Percentiles rank a stretch among this genome's conserved stretches.
Evolutionary conservation across 2,797 vertebrate genomes (phyloP).

Genomic region (Galaxias olidus): DNA sequence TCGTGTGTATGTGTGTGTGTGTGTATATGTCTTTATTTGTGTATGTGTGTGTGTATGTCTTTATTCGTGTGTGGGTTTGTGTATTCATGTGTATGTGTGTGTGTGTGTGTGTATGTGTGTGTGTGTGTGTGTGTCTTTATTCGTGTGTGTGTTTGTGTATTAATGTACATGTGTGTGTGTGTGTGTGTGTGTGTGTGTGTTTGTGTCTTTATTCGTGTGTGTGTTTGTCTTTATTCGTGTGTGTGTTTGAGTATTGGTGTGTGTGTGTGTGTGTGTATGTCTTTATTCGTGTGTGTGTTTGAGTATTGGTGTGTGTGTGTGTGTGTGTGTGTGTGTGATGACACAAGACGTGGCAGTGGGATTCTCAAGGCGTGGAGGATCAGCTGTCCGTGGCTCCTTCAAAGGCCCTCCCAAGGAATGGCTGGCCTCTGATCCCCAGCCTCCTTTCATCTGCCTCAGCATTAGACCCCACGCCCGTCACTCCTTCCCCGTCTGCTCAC

Average conservation of each 20-base stretch:
- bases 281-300: conserved; percentile 10
- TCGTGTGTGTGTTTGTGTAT: neutral
- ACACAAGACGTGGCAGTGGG: conserved; percentile 9
- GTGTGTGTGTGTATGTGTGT: too few relatives aligned
- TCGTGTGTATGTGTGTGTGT: too few relatives aligned
- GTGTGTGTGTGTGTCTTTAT: neutral
- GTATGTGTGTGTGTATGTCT: too few relatives aligned
- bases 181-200: neutral
- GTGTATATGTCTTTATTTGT: too few relatives aligned
- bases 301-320: neutral
- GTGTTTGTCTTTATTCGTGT: neutral
- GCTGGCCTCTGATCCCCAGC: conserved; percentile 17
- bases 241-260: neutral
- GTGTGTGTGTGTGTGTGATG: neutral
- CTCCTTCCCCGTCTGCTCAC: conserved; percentile 30
- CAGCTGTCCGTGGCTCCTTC: conserved; percentile 9
- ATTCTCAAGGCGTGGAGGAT: conserved; percentile 35
- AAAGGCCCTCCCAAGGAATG: conserved; percentile 20
- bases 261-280: neutral
- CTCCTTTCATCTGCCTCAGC: conserved; percentile 15
- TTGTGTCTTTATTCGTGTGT: neutral
- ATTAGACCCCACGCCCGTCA: conserved; percentile 25
- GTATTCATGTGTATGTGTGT: too few relatives aligned
- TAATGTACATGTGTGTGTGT: neutral
- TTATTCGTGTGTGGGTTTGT: too few relatives aligned